Percentiles rank a stretch among this genome's conserved stretches.
These are phyloP conservation scores for Sarcophilus harrisii DNA, from an alignment of 2,797 vertebrate genomes.

Conservation along the genomic window DNA sequence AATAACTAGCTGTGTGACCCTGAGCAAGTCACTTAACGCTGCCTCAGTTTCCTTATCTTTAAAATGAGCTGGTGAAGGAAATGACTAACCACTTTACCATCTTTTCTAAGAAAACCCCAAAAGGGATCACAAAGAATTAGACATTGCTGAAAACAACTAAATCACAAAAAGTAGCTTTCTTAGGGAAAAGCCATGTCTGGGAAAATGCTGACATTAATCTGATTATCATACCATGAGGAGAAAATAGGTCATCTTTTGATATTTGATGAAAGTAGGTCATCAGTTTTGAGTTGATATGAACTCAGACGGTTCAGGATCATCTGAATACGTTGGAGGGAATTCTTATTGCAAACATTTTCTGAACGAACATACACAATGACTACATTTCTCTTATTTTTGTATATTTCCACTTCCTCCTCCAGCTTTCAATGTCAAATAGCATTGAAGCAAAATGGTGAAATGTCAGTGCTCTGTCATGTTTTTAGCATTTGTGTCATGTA, in stretches of 20 bases:
- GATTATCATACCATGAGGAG: neutral
- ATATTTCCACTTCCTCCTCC: slow-evolving; percentile 49
- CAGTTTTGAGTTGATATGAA: too few species aligned
- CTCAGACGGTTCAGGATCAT: neutral
- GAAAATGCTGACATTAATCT: neutral
- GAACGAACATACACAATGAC: slow-evolving; percentile 72
- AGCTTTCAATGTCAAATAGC: slow-evolving; percentile 62
- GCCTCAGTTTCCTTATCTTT: neutral
- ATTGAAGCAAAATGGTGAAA: slow-evolving; percentile 38
- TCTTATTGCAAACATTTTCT: slow-evolving; percentile 74
- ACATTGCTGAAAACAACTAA: neutral
- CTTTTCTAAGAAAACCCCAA: neutral
- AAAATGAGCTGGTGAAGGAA: neutral
- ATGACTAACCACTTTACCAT: neutral
- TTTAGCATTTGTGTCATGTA: neutral
- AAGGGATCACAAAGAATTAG: neutral
- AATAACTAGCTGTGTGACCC: neutral
- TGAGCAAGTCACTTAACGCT: neutral
- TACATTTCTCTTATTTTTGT: slow-evolving; percentile 68
- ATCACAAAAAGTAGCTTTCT: neutral
- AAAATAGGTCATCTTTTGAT: neutral
- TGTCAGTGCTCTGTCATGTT: neutral
- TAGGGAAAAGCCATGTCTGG: neutral
- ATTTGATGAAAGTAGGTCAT: neutral
- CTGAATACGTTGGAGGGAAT: slow-evolving; percentile 66